These are phyloP conservation scores for Baryphthengus martii DNA, from an alignment of 2,113 vertebrate genomes.

Conservation along the genomic window DNA sequence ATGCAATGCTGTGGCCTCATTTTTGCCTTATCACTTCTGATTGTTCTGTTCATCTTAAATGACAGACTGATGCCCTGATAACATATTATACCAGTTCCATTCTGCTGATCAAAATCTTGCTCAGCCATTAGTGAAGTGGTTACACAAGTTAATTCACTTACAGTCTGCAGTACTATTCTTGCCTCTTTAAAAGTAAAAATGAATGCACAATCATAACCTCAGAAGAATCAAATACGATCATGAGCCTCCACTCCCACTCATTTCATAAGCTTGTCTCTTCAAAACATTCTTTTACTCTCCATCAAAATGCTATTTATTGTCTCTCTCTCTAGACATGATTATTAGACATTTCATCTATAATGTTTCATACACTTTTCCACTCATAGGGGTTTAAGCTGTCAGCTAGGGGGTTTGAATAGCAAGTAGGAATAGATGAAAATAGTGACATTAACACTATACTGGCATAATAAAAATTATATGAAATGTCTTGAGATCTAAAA, in stretches of 20 bases:
- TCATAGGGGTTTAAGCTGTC: slow-evolving; percentile 33
- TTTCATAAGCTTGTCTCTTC: slow-evolving; percentile 42
- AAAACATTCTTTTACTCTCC: slow-evolving; percentile 52
- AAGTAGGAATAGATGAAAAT: slow-evolving; percentile 15
- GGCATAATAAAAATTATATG: background rate
- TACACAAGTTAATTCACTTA: slow-evolving; percentile 13
- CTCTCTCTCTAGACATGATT: slow-evolving; percentile 37
- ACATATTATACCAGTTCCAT: background rate
- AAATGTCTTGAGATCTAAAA: slow-evolving; percentile 7
- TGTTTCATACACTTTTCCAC: slow-evolving; percentile 36
- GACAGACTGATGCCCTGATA: background rate
- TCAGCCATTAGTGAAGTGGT: background rate
- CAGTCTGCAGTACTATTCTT: background rate
- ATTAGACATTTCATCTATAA: slow-evolving; percentile 39
- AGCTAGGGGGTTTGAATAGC: background rate
- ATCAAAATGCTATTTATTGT: slow-evolving; percentile 57
- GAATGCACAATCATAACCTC: slow-evolving; percentile 13
- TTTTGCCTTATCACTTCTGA: background rate
- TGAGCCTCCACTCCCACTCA: slow-evolving; percentile 40
- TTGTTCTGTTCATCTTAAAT: background rate
- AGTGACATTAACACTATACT: slow-evolving; percentile 16
- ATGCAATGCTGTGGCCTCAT: background rate
- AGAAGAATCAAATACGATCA: background rate
- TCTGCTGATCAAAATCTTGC: background rate
- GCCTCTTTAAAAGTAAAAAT: slow-evolving; percentile 37